Evolutionary conservation across 2,113 vertebrate genomes (phyloP).

Genomic region (Ornithorhynchus anatinus): DNA sequence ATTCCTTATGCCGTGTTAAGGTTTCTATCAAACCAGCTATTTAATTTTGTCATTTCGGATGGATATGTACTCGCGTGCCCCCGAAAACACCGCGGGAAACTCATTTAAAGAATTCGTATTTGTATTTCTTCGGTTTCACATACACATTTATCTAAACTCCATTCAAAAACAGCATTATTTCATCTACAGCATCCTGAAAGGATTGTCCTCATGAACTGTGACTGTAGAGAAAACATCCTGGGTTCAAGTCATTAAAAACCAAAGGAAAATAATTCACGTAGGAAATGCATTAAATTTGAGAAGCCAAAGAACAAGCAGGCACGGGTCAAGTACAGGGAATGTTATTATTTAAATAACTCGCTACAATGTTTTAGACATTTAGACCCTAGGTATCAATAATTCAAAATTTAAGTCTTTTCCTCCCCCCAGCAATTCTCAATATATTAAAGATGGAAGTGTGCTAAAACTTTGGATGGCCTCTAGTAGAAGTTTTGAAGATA

Average conservation of each 20-base stretch:
- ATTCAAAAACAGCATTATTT: neutral
- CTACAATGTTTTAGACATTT: constrained; percentile 1
- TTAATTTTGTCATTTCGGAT: too few relatives aligned
- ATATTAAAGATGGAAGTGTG: too few relatives aligned
- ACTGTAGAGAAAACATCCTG: constrained; percentile 2
- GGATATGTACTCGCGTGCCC: too few relatives aligned
- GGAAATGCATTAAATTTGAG: constrained; percentile 31
- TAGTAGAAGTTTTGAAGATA: too few relatives aligned
- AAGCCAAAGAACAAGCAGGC: constrained; percentile 20
- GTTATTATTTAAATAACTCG: constrained; percentile 18
- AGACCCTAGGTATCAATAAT: constrained; percentile 27
- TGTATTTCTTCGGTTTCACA: too few relatives aligned
- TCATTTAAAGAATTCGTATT: too few relatives aligned
- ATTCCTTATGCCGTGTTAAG: too few relatives aligned
- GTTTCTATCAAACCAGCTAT: too few relatives aligned
- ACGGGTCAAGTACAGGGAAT: constrained; percentile 29
- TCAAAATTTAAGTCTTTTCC: constrained; percentile 37
- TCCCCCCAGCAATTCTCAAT: too few relatives aligned
- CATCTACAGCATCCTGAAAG: neutral
- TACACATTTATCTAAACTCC: too few relatives aligned
- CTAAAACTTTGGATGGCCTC: too few relatives aligned
- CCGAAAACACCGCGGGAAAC: too few relatives aligned
- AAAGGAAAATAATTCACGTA: constrained; percentile 27
- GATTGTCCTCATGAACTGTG: constrained; percentile 32
- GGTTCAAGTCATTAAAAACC: constrained; percentile 17